Conservation (phyloP, 2,113 vertebrate species). For the Pygoscelis adeliae region DNA sequence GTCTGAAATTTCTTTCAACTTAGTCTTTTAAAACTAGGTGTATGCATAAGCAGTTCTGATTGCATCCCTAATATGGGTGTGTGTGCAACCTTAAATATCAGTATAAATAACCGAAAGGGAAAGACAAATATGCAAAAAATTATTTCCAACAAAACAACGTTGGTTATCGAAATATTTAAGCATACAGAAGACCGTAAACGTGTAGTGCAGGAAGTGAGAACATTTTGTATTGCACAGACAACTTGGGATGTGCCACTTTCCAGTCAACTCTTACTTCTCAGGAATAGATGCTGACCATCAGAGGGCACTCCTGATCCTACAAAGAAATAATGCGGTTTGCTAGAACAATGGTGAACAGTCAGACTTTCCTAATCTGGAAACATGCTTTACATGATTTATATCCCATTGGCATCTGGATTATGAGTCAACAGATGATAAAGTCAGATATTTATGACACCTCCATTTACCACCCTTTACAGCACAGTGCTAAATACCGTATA, state of each 20-base stretch:
- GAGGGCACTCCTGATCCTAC: slow-evolving; percentile 69
- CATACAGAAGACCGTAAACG: not conserved
- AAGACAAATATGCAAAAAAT: not conserved
- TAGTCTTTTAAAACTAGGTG: not conserved
- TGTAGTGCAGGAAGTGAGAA: not conserved
- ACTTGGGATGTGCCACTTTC: not conserved
- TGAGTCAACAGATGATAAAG: slow-evolving; percentile 74
- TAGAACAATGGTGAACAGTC: slow-evolving; percentile 31
- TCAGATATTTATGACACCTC: slow-evolving; percentile 71
- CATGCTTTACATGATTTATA: slow-evolving; percentile 64
- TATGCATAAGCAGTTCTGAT: not conserved
- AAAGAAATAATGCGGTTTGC: not conserved
- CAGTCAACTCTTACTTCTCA: not conserved
- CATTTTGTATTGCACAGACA: not conserved
- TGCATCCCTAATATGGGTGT: not conserved
- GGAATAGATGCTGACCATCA: slow-evolving; percentile 25
- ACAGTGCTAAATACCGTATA: slow-evolving; percentile 57
- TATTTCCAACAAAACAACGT: not conserved
- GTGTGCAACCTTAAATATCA: not conserved
- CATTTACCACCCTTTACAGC: slow-evolving; percentile 59
- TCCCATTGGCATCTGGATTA: slow-evolving; percentile 68
- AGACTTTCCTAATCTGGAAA: slow-evolving; percentile 55
- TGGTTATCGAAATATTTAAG: not conserved
- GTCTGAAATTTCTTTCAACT: not conserved
- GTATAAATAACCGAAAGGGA: not conserved